These are phyloP conservation scores for Vulpes vulpes DNA, from an alignment of 2,113 vertebrate genomes.

Conservation along the genomic window DNA sequence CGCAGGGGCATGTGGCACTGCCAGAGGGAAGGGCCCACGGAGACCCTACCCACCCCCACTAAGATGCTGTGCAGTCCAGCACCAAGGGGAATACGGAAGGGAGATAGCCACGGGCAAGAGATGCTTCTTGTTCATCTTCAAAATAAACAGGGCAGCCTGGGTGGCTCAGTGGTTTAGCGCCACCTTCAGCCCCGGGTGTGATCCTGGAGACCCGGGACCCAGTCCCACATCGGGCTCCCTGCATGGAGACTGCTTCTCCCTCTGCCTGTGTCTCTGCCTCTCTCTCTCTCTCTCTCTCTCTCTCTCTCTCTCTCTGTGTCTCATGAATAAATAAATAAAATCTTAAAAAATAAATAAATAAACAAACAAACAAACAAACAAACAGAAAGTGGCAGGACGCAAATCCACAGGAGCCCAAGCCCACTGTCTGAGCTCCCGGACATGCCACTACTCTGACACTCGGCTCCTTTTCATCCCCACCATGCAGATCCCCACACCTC, in stretches of 20 bases:
- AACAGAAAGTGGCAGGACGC: neutral
- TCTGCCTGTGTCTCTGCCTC: too few species aligned
- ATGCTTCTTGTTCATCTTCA: neutral
- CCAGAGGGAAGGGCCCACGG: neutral
- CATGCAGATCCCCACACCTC: neutral
- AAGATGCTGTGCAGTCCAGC: neutral
- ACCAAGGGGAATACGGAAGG: neutral
- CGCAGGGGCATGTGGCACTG: neutral
- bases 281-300: too few species aligned
- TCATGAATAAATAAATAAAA: too few species aligned
- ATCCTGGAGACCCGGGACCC: too few species aligned
- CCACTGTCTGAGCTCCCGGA: neutral
- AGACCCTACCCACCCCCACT: fast-evolving
- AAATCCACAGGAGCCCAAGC: neutral
- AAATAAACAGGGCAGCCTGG: neutral
- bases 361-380: too few species aligned
- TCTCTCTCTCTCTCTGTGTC: too few species aligned
- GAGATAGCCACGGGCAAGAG: neutral
- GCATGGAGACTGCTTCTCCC: too few species aligned
- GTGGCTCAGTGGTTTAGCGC: too few species aligned
- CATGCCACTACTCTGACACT: neutral
- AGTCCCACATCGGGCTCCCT: too few species aligned
- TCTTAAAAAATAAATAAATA: too few species aligned
- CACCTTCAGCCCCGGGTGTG: too few species aligned
- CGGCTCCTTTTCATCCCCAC: neutral